These are phyloP conservation scores for Periophthalmus magnuspinnatus DNA, from an alignment of 2,797 vertebrate genomes.

Conservation along the genomic window DNA sequence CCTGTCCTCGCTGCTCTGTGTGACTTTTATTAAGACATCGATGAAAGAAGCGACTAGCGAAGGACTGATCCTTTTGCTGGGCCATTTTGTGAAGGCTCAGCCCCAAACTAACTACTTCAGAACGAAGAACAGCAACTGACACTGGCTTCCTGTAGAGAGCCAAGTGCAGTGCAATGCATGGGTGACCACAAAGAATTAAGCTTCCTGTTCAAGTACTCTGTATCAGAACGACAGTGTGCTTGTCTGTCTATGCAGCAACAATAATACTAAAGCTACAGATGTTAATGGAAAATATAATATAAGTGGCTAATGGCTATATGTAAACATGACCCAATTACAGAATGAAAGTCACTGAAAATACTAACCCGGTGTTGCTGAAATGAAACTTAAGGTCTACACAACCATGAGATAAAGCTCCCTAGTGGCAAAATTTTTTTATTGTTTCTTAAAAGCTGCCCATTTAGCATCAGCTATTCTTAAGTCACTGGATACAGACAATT, in stretches of 20 bases:
- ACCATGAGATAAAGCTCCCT: constrained; percentile 54
- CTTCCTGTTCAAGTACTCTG: constrained; percentile 75
- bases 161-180: constrained; percentile 55
- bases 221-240: constrained; percentile 28
- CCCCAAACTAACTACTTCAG: constrained; percentile 50
- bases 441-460: neutral
- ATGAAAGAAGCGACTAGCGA: constrained; percentile 88
- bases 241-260: constrained; percentile 11
- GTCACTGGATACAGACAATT: no score
- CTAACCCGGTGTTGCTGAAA: constrained; percentile 26
- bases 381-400: constrained; percentile 21
- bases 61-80: constrained; percentile 83
- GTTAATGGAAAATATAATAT: constrained; percentile 3
- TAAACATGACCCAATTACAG: neutral
- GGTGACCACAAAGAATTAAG: constrained; percentile 71
- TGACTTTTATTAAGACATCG: constrained; percentile 84
- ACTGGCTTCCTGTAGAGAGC: constrained; percentile 88
- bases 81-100: constrained; percentile 79
- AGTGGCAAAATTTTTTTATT: constrained; percentile 41
- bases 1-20: constrained; percentile 82
- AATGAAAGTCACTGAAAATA: constrained; percentile 9
- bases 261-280: constrained; percentile 11
- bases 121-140: constrained; percentile 45
- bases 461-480: neutral
- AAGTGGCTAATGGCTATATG: neutral